A percentile compares a stretch with the other conserved stretches of the same genome.
These are phyloP conservation scores for Philopotamus ludificatus DNA, from an alignment of 1,140 invertebrate genomes.

Conservation along the genomic window DNA sequence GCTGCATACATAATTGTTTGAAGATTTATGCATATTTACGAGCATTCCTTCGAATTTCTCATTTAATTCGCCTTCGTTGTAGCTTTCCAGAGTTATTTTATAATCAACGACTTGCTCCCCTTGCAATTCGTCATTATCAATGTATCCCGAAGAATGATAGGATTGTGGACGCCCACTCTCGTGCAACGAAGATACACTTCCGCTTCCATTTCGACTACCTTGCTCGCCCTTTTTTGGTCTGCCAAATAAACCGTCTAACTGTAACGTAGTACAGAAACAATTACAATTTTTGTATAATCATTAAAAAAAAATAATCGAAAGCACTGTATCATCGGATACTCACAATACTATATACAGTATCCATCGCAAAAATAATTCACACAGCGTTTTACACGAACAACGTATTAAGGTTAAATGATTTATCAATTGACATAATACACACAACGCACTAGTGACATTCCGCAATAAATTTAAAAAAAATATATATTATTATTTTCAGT, in stretches of 20 bases:
- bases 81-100: constrained; percentile 64
- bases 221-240: constrained; percentile 60
- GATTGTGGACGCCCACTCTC: constrained; percentile 33
- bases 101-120: constrained; percentile 61
- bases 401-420: too few species aligned
- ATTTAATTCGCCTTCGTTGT: constrained; percentile 74
- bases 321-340: too few species aligned
- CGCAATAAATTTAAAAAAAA: too few species aligned
- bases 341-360: neutral
- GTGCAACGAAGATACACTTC: neutral
- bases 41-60: constrained; percentile 80
- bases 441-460: too few species aligned
- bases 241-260: constrained; percentile 69
- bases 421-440: too few species aligned
- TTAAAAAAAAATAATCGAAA: too few species aligned
- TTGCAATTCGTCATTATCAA: constrained; percentile 32
- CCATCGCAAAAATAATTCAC: neutral
- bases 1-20: too few species aligned
- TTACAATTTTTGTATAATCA: too few species aligned
- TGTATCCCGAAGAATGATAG: constrained; percentile 48
- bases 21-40: constrained; percentile 47
- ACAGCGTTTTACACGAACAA: too few species aligned
- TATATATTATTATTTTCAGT: too few species aligned
- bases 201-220: constrained; percentile 14
- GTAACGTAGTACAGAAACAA: too few species aligned